Percentiles rank a stretch among this genome's conserved stretches.
These are phyloP conservation scores for Callipepla squamata DNA, from an alignment of 2,113 vertebrate genomes.

Conservation along the genomic window DNA sequence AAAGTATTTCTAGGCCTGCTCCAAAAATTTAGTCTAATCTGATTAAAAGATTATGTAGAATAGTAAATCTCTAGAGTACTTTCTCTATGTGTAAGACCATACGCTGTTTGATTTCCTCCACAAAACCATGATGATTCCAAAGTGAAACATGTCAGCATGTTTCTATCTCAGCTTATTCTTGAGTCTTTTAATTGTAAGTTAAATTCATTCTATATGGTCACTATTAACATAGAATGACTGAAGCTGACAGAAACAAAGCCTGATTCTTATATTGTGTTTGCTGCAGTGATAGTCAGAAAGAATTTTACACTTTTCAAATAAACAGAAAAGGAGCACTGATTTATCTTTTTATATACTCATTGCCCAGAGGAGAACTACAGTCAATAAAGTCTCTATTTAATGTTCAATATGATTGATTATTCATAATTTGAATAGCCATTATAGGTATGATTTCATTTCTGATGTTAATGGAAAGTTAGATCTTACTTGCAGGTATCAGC, in stretches of 20 bases:
- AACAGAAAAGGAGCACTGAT: accelerated
- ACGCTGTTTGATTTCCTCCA: background rate
- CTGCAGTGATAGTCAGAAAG: background rate
- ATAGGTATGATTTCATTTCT: background rate
- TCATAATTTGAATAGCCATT: background rate
- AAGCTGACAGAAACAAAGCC: background rate
- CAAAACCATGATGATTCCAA: background rate
- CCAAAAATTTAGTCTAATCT: background rate
- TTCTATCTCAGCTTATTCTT: background rate
- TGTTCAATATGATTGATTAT: conserved; percentile 15
- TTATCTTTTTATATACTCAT: background rate
- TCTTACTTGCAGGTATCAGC: background rate
- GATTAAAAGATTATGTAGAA: background rate
- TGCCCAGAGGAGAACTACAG: background rate
- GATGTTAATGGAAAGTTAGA: background rate
- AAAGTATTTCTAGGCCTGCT: background rate
- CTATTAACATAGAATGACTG: background rate
- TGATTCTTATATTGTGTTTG: background rate
- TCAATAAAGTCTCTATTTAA: conserved; percentile 6
- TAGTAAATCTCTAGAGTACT: background rate
- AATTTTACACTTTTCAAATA: background rate
- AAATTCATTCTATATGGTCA: background rate
- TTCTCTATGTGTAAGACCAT: background rate
- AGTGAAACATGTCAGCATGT: background rate
- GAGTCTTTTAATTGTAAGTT: background rate